These are phyloP conservation scores for Gymnothorax reevesii DNA, from an alignment of 2,797 vertebrate species.

Conservation along the genomic window DNA sequence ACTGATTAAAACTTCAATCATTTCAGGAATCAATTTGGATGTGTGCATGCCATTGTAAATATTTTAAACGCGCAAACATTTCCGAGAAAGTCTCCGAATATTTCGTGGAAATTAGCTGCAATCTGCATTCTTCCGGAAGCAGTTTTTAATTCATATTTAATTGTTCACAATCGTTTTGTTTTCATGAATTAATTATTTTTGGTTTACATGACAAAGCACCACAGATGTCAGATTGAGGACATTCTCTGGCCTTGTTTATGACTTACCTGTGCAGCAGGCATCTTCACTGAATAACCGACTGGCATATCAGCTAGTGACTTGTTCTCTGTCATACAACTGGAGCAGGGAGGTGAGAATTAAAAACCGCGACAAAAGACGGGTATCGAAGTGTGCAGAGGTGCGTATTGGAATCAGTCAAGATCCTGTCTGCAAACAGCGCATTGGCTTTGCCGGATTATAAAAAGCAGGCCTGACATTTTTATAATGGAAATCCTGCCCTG, in stretches of 20 bases:
- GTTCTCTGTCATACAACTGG: slow-evolving; percentile 48
- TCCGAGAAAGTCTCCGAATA: too few species aligned
- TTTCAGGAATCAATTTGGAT: slow-evolving; percentile 69
- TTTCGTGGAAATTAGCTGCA: too few species aligned
- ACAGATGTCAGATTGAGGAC: background rate
- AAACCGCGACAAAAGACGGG: slow-evolving; percentile 64
- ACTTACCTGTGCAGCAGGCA: slow-evolving; percentile 46
- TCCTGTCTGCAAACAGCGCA: slow-evolving; percentile 55
- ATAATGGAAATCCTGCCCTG: slow-evolving; percentile 69
- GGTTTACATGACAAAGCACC: background rate
- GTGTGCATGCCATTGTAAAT: slow-evolving; percentile 49
- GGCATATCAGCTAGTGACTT: slow-evolving; percentile 37
- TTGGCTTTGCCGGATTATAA: slow-evolving; percentile 54
- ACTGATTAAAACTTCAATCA: slow-evolving; percentile 62
- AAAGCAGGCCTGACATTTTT: slow-evolving; percentile 62
- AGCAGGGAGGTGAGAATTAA: slow-evolving; percentile 73
- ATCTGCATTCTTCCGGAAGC: slow-evolving; percentile 31
- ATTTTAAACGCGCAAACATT: too few species aligned
- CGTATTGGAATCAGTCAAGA: slow-evolving; percentile 64
- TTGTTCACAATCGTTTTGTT: background rate
- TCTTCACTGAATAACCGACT: slow-evolving; percentile 27
- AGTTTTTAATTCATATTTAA: background rate
- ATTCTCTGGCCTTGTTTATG: slow-evolving; percentile 48
- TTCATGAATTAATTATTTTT: background rate
- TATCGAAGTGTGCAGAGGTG: slow-evolving; percentile 58